phyloP scores from a whole-genome alignment of 30 jellyfish, hydroid and myxozoan genomes.

The Sanderia malayensis region DNA sequence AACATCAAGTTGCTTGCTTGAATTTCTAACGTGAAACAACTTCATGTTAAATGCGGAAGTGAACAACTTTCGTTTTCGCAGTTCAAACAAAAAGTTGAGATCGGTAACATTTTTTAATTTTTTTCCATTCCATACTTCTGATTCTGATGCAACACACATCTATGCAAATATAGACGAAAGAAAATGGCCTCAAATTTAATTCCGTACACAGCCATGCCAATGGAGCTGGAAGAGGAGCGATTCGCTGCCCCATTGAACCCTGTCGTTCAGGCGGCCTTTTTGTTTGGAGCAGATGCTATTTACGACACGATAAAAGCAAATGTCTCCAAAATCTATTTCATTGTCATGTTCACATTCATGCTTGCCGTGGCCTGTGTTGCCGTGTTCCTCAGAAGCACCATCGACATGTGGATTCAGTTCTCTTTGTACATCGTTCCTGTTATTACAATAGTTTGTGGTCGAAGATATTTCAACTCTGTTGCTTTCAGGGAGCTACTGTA shows the following conservation, averaged over 20 bases:
- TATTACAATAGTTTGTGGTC: conserved; percentile 42
- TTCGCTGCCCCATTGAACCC: conserved; percentile 43
- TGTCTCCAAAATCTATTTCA: conserved; percentile 16
- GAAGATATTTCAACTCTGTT: conserved; percentile 46
- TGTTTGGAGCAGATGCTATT: conserved; percentile 47
- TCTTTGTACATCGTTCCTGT: conserved; percentile 71
- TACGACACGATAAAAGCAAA: conserved; percentile 24
- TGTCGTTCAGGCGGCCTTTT: conserved; percentile 10
- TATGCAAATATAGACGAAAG: too few species aligned
- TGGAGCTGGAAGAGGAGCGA: conserved; percentile 20
- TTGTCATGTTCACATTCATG: conserved; percentile 29
- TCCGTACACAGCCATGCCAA: conserved; percentile 10
- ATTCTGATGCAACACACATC: too few species aligned
- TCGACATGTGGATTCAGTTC: conserved; percentile 73
- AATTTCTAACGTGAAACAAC: too few species aligned
- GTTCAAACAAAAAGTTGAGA: too few species aligned
- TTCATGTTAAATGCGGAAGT: too few species aligned
- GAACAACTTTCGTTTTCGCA: too few species aligned
- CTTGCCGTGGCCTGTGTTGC: conserved; percentile 61
- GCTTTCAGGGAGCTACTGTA: conserved; percentile 60
- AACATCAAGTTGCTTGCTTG: too few species aligned
- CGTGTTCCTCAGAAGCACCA: conserved; percentile 48
- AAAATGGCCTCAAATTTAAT: conserved; percentile 22
- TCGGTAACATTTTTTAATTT: too few species aligned
- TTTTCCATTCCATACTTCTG: too few species aligned